These are phyloP conservation scores for Pandemis heparana DNA, from an alignment of 2,888 invertebrate genomes.

Conservation along the genomic window DNA sequence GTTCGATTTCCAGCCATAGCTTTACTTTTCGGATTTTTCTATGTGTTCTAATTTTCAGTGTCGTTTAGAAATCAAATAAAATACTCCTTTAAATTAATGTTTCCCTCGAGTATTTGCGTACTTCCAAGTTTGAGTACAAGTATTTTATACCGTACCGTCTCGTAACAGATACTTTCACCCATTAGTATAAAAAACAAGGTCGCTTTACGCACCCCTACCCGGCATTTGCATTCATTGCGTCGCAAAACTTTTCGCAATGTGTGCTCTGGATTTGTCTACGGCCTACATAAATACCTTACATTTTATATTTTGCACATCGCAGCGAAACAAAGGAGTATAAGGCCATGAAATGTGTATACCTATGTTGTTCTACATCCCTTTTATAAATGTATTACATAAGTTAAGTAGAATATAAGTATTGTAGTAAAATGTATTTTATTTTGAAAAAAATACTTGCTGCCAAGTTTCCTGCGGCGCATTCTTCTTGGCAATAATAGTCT, in stretches of 20 bases:
- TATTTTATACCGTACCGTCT: constrained; percentile 10
- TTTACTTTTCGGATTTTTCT: no score
- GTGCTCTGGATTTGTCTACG: constrained; percentile 44
- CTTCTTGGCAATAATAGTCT: no score
- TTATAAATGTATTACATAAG: no score
- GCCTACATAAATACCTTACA: constrained; percentile 40
- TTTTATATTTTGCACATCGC: constrained; percentile 33
- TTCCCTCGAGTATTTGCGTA: not conserved
- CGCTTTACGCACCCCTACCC: constrained; percentile 37
- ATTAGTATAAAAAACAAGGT: constrained; percentile 41
- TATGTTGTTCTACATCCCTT: not conserved
- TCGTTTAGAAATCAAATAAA: no score
- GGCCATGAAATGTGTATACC: constrained; percentile 9
- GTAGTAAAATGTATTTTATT: no score
- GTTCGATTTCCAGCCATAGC: no score
- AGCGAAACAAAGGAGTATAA: constrained; percentile 19
- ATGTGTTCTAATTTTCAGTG: no score
- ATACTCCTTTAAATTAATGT: not conserved
- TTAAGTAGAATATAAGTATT: no score
- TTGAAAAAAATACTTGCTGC: no score
- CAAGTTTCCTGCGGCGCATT: no score
- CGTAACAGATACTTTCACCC: constrained; percentile 30
- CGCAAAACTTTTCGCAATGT: constrained; percentile 44
- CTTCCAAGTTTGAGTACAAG: constrained; percentile 6
- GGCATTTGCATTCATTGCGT: constrained; percentile 46